Conservation (phyloP, 2,113 vertebrate genomes). For the Recurvirostra avosetta region DNA sequence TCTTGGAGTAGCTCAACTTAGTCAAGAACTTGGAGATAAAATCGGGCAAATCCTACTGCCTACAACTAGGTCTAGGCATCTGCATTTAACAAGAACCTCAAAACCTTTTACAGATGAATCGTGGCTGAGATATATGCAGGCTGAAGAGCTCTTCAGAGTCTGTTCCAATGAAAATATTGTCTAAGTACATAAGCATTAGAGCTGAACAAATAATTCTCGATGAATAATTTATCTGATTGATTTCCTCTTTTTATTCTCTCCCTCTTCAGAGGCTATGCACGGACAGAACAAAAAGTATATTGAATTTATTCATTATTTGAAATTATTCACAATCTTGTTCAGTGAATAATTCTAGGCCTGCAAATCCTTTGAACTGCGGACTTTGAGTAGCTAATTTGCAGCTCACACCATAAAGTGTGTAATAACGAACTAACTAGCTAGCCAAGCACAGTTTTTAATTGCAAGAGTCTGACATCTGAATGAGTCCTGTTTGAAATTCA, state of each 20-base stretch:
- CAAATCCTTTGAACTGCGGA: slow-evolving; percentile 51
- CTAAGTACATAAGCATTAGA: slow-evolving; percentile 67
- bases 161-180: slow-evolving; percentile 71
- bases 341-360: slow-evolving; percentile 65
- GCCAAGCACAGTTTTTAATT: slow-evolving; percentile 54
- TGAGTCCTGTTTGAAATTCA: slow-evolving; percentile 39
- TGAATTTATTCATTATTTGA: slow-evolving; percentile 69
- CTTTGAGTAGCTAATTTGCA: slow-evolving; percentile 61
- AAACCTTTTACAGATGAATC: slow-evolving; percentile 32
- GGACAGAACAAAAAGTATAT: slow-evolving; percentile 67
- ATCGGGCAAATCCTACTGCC: slow-evolving; percentile 6
- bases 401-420: slow-evolving; percentile 36
- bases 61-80: slow-evolving; percentile 15
- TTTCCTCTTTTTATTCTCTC: slow-evolving; percentile 61
- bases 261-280: slow-evolving; percentile 31
- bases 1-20: slow-evolving; percentile 1
- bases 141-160: slow-evolving; percentile 67
- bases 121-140: slow-evolving; percentile 48
- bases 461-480: slow-evolving; percentile 49
- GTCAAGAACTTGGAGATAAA: neutral
- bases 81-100: slow-evolving; percentile 49
- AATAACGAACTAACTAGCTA: slow-evolving; percentile 41
- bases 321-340: slow-evolving; percentile 69
- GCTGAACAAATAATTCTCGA: slow-evolving; percentile 67
- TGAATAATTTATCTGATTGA: slow-evolving; percentile 73